Conservation (phyloP, 2,888 invertebrate species). For the Pseudeuparius sepicola region DNA sequence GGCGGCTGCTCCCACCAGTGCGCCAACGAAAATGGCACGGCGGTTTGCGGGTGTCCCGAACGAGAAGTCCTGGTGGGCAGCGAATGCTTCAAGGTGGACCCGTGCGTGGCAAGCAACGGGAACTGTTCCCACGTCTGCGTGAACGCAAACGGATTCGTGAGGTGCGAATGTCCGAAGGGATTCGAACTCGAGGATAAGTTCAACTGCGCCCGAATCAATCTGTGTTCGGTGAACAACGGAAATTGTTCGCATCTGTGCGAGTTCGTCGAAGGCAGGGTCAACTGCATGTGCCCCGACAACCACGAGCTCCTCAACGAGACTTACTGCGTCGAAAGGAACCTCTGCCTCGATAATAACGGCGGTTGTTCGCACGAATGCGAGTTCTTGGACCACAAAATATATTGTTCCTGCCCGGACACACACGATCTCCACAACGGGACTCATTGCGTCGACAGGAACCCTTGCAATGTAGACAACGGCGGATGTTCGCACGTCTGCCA, state of each 20-base stretch:
- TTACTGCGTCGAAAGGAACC: conserved; percentile 29
- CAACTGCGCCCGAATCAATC: conserved; percentile 38
- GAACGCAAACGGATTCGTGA: conserved; percentile 35
- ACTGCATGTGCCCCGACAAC: conserved; percentile 39
- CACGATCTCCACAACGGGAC: conserved; percentile 37
- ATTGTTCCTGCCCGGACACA: conserved; percentile 45
- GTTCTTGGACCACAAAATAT: conserved; percentile 44
- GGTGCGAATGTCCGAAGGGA: conserved; percentile 42
- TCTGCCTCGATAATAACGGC: conserved; percentile 27
- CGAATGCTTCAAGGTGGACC: conserved; percentile 27
- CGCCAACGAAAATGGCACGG: conserved; percentile 36
- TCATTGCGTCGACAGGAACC: conserved; percentile 41
- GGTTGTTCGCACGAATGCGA: conserved; percentile 30
- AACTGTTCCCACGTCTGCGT: conserved; percentile 32
- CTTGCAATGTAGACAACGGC: conserved; percentile 48
- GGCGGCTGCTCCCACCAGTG: conserved; percentile 43
- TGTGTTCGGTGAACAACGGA: conserved; percentile 42
- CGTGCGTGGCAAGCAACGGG: conserved; percentile 37
- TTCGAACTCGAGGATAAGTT: conserved; percentile 28
- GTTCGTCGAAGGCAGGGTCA: conserved; percentile 40
- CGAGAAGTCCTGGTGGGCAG: conserved; percentile 34
- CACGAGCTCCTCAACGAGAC: conserved; percentile 31
- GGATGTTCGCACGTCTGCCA: conserved; percentile 53
- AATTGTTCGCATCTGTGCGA: conserved; percentile 45
- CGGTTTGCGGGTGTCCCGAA: conserved; percentile 41